phyloP scores from a whole-genome alignment of 2,888 invertebrate species.

The Thelaira solivaga region DNA sequence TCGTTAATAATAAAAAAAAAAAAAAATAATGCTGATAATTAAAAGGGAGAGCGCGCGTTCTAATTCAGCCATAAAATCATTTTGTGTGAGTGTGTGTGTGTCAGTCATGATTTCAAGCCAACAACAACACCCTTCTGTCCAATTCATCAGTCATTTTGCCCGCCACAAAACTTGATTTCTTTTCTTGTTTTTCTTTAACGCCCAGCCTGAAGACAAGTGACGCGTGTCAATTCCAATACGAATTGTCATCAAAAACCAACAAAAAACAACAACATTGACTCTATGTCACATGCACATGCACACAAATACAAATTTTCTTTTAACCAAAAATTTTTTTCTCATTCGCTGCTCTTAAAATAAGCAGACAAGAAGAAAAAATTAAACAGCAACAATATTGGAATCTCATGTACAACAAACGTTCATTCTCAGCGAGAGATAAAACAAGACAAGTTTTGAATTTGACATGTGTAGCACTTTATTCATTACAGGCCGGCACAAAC shows the following conservation, averaged over 20 bases:
- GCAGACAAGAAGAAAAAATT: neutral
- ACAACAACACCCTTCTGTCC: conserved; percentile 20
- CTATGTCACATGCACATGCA: too few relatives aligned
- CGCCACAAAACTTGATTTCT: conserved; percentile 8
- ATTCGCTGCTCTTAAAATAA: neutral
- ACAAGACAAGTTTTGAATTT: neutral
- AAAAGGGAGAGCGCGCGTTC: conserved; percentile 17
- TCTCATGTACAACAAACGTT: neutral
- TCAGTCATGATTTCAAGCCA: conserved; percentile 37
- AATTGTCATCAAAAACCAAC: conserved; percentile 52
- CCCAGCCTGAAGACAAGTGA: conserved; percentile 59
- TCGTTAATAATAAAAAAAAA: too few relatives aligned
- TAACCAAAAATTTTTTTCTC: conserved; percentile 3
- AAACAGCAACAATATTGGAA: conserved; percentile 22
- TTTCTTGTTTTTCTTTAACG: conserved; percentile 38
- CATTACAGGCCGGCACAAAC: neutral
- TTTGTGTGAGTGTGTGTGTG: neutral
- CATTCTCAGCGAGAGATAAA: neutral
- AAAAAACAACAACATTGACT: conserved; percentile 6
- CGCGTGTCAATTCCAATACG: conserved; percentile 61
- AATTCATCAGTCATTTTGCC: conserved; percentile 26
- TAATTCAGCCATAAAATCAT: conserved; percentile 15
- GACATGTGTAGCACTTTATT: conserved; percentile 25
- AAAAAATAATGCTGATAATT: neutral
- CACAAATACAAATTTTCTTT: too few relatives aligned